Base-by-base conservation (phyloP, 2,113 vertebrate species). In the Syrmaticus mikado region DNA sequence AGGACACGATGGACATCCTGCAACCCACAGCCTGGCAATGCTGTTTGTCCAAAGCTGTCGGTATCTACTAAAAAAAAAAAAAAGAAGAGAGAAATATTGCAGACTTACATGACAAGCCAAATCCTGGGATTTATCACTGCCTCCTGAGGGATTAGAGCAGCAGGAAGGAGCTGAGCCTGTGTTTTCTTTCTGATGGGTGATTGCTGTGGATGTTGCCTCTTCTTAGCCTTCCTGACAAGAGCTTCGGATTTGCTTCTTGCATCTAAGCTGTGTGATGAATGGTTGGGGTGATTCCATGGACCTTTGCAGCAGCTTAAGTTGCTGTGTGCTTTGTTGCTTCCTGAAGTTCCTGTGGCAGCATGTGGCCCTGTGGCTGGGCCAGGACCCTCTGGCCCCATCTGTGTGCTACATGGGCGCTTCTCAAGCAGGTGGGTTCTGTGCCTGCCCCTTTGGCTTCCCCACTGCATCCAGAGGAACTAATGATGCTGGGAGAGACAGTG, bases 101-200 rank as follows among this genome's bases (percentile, higher is more conserved):
- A 85, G 52, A 90, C 58, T 71, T 80, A 74, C 68, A 70, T 8
- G 74, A 55, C 71, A 79, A 90, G 67, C 34, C 66, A 92, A 97
- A 94, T 82, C 85, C 68, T 89, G 67, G 86, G 88, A 90, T 86
- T 92, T 88, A 80, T 71, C 75, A 58, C 71, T 91, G 65, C 64
- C 38, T 95, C 50, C 73, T 82, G 84, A 48, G 81, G 72, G 68
- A 91, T 93, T 94, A 92, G 57, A 85, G 53, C 15, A 78, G 68
- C 41, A 83, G 65, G 34, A 94, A 78, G 80, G 46, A 86, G 28
- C 80, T 89, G 84, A 91, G 62, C 45, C 65, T 55, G 43, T 87
- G 76, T 84, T 87, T 94, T 89, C 65, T 81, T 70, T 84, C 79
- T 85, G 64, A 36, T 79, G 65, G 82, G 68, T 53, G 67, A 66